phyloP scores from a whole-genome alignment of 2,888 invertebrate species.

The Parochlus steinenii region DNA sequence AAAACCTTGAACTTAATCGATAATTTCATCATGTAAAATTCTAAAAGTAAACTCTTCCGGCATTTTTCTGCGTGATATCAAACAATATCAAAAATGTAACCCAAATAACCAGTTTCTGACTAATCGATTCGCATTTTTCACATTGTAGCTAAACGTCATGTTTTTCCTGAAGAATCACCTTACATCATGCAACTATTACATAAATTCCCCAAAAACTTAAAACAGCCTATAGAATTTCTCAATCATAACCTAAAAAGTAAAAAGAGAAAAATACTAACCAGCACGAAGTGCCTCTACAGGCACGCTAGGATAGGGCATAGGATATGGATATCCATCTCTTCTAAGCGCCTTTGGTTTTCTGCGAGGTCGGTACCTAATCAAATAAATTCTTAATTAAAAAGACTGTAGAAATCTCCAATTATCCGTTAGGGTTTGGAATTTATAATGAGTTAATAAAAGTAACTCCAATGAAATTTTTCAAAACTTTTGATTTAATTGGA shows the following conservation, averaged over 20 bases:
- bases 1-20: not conserved
- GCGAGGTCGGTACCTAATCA: slow-evolving; percentile 63
- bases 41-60: not conserved
- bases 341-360: slow-evolving; percentile 76
- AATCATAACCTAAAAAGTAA: too few species aligned
- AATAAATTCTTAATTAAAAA: not conserved
- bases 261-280: too few species aligned
- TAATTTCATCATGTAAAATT: not conserved
- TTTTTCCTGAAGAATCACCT: too few species aligned
- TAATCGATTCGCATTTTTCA: too few species aligned
- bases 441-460: not conserved
- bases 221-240: too few species aligned
- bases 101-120: too few species aligned
- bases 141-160: too few species aligned
- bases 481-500: too few species aligned
- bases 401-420: not conserved
- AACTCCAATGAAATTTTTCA: not conserved
- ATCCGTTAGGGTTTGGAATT: not conserved
- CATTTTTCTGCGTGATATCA: not conserved
- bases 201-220: too few species aligned
- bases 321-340: slow-evolving; percentile 84
- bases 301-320: slow-evolving; percentile 81
- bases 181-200: too few species aligned
- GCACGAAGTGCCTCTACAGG: slow-evolving; percentile 78
- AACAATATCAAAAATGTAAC: too few species aligned